Evolutionary conservation across 2,113 vertebrate genomes (phyloP).

Genomic region (Pedionomus torquatus): DNA sequence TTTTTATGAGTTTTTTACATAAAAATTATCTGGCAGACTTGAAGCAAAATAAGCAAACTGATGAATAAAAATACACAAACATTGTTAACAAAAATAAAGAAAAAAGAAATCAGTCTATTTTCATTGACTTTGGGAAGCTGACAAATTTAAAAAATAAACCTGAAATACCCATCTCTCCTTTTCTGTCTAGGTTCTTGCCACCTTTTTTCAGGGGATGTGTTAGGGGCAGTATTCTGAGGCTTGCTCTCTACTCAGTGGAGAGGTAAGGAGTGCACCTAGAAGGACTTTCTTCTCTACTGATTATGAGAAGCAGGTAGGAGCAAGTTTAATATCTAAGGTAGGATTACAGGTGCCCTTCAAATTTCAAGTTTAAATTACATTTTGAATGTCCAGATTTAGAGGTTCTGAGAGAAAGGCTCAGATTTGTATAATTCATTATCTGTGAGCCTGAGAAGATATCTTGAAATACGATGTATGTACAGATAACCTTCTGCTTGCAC

Average conservation of each 20-base stretch:
- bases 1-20: not conserved
- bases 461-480: not conserved
- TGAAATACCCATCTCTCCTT: not conserved
- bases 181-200: not conserved
- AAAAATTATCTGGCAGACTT: not conserved
- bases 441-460: not conserved
- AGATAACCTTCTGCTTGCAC: not conserved
- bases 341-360: not conserved
- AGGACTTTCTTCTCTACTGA: not conserved
- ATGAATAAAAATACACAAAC: not conserved
- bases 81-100: not conserved
- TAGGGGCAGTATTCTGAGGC: not conserved
- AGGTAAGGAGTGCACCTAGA: not conserved
- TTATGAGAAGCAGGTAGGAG: not conserved
- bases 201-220: not conserved
- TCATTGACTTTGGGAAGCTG: not conserved
- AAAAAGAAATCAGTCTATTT: not conserved
- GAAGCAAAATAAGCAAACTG: not conserved
- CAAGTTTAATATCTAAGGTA: not conserved
- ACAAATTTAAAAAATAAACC: no score
- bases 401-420: not conserved
- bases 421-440: not conserved
- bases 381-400: not conserved
- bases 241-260: not conserved
- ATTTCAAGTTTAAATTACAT: not conserved